A percentile compares a stretch with the other conserved stretches of the same genome.
These are phyloP conservation scores for Plebejus melissa DNA, from an alignment of 2,888 invertebrate species.

Conservation along the genomic window DNA sequence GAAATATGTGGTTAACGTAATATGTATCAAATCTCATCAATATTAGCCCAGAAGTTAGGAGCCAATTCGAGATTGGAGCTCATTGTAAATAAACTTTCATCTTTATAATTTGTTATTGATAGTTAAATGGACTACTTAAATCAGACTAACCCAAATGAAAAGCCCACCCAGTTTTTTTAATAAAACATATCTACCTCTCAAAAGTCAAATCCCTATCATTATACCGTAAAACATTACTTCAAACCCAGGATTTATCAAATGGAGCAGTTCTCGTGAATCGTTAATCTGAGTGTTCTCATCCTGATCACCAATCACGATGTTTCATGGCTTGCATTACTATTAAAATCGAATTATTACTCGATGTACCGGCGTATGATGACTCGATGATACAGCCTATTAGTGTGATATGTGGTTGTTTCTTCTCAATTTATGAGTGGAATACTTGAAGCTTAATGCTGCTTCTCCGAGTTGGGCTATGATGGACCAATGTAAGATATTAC, in stretches of 20 bases:
- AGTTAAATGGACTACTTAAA: neutral
- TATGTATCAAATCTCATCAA: too few relatives aligned
- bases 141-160: neutral
- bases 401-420: neutral
- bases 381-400: slow-evolving; percentile 19
- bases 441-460: neutral
- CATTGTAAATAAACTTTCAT: too few relatives aligned
- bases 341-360: slow-evolving; percentile 64
- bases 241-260: slow-evolving; percentile 24
- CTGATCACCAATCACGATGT: slow-evolving; percentile 46
- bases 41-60: too few relatives aligned
- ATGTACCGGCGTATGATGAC: slow-evolving; percentile 4
- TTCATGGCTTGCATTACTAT: slow-evolving; percentile 56
- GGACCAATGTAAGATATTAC: neutral
- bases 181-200: neutral
- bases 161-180: neutral
- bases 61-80: too few relatives aligned
- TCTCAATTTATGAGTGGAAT: slow-evolving; percentile 2
- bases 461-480: neutral
- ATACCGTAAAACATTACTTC: slow-evolving; percentile 12
- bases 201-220: neutral
- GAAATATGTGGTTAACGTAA: too few relatives aligned
- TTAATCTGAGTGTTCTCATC: slow-evolving; percentile 25
- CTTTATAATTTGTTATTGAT: too few relatives aligned
- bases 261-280: slow-evolving; percentile 23